Percentiles rank a stretch among this genome's conserved stretches.
These are phyloP conservation scores for Eilema caniola DNA, from an alignment of 2,888 invertebrate genomes.

Conservation along the genomic window DNA sequence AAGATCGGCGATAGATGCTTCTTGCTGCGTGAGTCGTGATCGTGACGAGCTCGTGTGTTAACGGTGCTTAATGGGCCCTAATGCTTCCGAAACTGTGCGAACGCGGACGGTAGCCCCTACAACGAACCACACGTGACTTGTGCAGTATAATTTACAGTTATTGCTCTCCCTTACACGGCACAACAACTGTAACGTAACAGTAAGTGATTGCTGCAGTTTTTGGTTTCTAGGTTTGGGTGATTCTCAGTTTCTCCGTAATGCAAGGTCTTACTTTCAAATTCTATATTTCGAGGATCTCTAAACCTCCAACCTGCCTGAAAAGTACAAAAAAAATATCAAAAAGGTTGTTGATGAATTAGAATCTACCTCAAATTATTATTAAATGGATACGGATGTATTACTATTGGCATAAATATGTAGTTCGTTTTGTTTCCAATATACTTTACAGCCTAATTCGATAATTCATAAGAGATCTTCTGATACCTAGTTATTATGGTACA, in stretches of 20 bases:
- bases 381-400: too few species aligned
- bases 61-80: constrained; percentile 86
- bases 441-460: not conserved
- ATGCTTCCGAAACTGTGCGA: constrained; percentile 87
- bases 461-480: not conserved
- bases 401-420: too few species aligned
- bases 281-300: not conserved
- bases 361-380: too few species aligned
- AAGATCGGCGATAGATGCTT: constrained; percentile 84
- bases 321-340: not conserved
- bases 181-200: constrained; percentile 73
- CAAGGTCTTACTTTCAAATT: not conserved
- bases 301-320: not conserved
- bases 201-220: constrained; percentile 74
- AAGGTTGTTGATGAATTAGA: not conserved
- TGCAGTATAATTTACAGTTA: constrained; percentile 79
- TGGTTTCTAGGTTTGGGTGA: constrained; percentile 31
- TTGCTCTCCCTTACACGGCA: constrained; percentile 69
- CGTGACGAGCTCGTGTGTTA: constrained; percentile 84
- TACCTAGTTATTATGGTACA: not conserved
- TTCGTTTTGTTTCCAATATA: too few species aligned
- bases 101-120: constrained; percentile 82
- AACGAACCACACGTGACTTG: constrained; percentile 79
- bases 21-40: constrained; percentile 79
- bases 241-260: not conserved